These are phyloP conservation scores for Arctia plantaginis DNA, from an alignment of 2,888 invertebrate species.

Conservation along the genomic window DNA sequence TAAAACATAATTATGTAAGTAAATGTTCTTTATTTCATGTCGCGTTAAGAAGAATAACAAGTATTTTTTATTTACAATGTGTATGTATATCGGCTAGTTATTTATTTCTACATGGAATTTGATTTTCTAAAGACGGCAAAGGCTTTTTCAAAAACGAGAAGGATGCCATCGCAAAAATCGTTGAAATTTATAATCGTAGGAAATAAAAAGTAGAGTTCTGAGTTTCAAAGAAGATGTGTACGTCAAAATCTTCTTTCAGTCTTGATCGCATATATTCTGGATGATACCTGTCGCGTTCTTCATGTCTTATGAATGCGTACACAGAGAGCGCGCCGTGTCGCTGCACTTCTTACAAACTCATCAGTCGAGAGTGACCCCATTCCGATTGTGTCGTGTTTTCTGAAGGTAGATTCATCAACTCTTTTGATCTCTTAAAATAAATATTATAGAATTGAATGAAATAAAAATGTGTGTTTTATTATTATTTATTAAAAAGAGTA, in stretches of 20 bases:
- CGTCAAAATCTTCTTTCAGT: neutral
- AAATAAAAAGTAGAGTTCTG: neutral
- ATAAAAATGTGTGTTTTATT: neutral
- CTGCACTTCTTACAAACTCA: constrained; percentile 28
- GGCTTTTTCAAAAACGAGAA: neutral
- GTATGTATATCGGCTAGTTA: too few species aligned
- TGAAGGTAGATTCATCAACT: constrained; percentile 22
- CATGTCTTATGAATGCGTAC: constrained; percentile 36
- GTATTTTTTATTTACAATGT: too few species aligned
- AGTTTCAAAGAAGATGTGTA: neutral
- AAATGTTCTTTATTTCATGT: neutral
- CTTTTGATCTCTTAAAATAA: neutral
- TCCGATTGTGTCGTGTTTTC: constrained; percentile 32
- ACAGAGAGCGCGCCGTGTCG: constrained; percentile 28
- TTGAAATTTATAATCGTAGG: neutral
- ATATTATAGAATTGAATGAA: neutral
- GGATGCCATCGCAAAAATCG: neutral
- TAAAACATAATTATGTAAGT: neutral
- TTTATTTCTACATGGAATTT: neutral
- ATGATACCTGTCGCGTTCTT: neutral
- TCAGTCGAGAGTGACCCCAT: constrained; percentile 44
- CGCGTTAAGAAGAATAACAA: neutral
- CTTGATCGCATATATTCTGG: neutral
- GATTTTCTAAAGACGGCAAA: neutral
- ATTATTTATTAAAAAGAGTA: neutral